Conservation (phyloP, 2,888 invertebrate species). For the Chrysina gloriosa region DNA sequence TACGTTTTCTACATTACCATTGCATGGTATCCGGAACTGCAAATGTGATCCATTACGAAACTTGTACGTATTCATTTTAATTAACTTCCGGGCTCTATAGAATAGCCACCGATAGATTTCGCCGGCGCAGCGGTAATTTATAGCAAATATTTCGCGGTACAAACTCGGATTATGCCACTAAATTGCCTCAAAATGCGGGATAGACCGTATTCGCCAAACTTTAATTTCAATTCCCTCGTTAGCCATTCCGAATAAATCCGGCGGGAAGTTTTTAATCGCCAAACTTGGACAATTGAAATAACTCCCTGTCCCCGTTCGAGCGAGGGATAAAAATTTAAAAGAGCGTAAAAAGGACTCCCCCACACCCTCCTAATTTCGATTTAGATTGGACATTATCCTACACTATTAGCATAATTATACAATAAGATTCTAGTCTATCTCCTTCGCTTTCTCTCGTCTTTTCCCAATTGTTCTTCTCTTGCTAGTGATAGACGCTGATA, state of each 20-base stretch:
- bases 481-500: slow-evolving; percentile 1
- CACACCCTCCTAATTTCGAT: slow-evolving; percentile 3
- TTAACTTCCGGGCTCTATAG: too few species aligned
- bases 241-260: neutral
- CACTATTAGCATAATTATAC: slow-evolving; percentile 20
- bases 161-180: too few species aligned
- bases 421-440: slow-evolving; percentile 8
- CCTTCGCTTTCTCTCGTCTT: neutral
- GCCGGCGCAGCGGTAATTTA: too few species aligned
- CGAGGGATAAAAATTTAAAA: slow-evolving; percentile 4
- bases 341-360: slow-evolving; percentile 1
- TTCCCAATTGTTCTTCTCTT: neutral
- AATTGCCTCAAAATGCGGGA: too few species aligned
- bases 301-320: neutral
- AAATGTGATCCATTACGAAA: too few species aligned
- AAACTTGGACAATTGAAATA: slow-evolving; percentile 32
- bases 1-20: too few species aligned
- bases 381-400: slow-evolving; percentile 23
- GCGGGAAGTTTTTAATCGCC: slow-evolving; percentile 8
- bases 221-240: slow-evolving; percentile 6
- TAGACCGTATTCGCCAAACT: neutral
- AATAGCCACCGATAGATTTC: too few species aligned
- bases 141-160: too few species aligned
- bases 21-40: too few species aligned
- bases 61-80: too few species aligned